Conservation (phyloP, 2,888 invertebrate species). For the Marronus borbonicus region DNA sequence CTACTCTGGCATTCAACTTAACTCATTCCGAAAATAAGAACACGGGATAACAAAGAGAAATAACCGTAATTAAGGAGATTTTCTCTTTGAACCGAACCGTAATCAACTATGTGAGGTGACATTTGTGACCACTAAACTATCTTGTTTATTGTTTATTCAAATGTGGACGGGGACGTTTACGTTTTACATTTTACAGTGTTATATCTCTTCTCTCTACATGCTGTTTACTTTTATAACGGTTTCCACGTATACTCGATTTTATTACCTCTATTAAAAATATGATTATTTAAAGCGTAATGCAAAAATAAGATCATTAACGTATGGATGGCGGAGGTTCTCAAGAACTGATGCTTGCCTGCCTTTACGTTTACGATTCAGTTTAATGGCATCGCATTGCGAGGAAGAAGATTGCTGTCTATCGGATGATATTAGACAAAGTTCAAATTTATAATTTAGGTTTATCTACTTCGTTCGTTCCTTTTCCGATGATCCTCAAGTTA, state of each 20-base stretch:
- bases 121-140: constrained; percentile 65
- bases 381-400: constrained; percentile 38
- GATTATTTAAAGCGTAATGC: constrained; percentile 49
- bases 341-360: constrained; percentile 20
- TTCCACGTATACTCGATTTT: constrained; percentile 49
- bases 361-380: constrained; percentile 47
- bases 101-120: constrained; percentile 60
- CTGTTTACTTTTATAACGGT: constrained; percentile 51
- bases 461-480: constrained; percentile 20
- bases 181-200: constrained; percentile 51
- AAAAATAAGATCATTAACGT: constrained; percentile 47
- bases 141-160: constrained; percentile 68
- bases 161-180: constrained; percentile 63
- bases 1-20: constrained; percentile 37
- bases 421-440: constrained; percentile 43
- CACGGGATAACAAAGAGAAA: constrained; percentile 59
- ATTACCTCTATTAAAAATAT: constrained; percentile 52
- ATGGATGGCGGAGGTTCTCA: constrained; percentile 37
- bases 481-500: constrained; percentile 26
- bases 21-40: constrained; percentile 58
- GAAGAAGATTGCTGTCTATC: constrained; percentile 35
- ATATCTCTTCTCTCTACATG: constrained; percentile 47
- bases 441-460: constrained; percentile 45
- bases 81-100: constrained; percentile 55
- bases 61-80: constrained; percentile 59